A percentile compares a stretch with the other conserved stretches of the same genome.
Conservation (phyloP, 2,797 vertebrate species). For the Tinamus major region DNA sequence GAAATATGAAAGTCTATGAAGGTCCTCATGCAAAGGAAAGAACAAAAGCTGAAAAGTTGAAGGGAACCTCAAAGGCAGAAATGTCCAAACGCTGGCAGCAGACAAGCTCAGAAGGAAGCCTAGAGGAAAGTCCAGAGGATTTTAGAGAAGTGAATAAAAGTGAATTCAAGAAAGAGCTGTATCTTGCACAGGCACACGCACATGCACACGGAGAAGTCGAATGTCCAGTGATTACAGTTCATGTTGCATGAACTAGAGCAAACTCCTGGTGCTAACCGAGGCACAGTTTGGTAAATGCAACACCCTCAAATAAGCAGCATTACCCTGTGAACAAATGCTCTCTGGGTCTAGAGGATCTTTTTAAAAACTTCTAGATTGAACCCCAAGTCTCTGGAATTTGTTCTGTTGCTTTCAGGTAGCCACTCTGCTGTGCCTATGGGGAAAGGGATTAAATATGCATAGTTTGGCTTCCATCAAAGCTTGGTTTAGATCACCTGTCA, state of each 20-base stretch:
- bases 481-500: constrained; percentile 49
- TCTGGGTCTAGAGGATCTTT: background rate
- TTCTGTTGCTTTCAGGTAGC: background rate
- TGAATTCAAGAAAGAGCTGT: background rate
- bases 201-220: background rate
- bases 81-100: background rate
- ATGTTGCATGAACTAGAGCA: background rate
- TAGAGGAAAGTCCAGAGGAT: background rate
- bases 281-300: background rate
- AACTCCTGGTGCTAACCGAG: background rate
- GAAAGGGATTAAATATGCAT: constrained; percentile 29
- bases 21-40: no score
- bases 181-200: background rate
- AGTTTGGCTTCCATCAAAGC: constrained; percentile 27
- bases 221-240: background rate
- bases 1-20: background rate
- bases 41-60: background rate
- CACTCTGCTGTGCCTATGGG: background rate
- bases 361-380: background rate
- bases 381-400: background rate
- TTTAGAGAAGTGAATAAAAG: background rate
- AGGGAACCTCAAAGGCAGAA: background rate
- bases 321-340: background rate
- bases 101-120: background rate
- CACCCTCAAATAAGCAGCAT: background rate